These are phyloP conservation scores for Pandemis heparana DNA, from an alignment of 2,888 invertebrate species.

Conservation along the genomic window DNA sequence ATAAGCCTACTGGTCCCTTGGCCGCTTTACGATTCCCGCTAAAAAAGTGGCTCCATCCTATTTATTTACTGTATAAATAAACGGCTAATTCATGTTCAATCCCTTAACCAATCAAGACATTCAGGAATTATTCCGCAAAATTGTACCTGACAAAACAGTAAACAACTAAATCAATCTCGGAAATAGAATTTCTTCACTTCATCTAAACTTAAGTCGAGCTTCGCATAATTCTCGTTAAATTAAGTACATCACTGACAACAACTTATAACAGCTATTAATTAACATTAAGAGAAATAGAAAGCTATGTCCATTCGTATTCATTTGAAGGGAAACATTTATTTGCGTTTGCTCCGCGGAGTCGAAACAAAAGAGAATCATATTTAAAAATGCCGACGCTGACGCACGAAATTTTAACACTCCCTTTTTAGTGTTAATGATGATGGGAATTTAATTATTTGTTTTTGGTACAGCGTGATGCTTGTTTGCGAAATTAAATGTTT, in stretches of 20 bases:
- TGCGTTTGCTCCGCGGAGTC: slow-evolving; percentile 50
- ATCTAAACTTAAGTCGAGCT: slow-evolving; percentile 22
- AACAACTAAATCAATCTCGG: slow-evolving; percentile 3
- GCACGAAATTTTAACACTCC: slow-evolving; percentile 22
- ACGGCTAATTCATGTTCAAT: neutral
- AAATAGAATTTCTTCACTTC: slow-evolving; percentile 18
- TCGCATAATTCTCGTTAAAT: slow-evolving; percentile 44
- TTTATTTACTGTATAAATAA: neutral
- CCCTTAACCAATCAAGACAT: neutral
- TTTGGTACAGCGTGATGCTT: neutral
- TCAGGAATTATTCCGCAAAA: neutral
- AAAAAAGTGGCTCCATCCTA: too few species aligned
- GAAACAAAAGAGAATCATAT: slow-evolving; percentile 51
- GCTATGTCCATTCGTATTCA: slow-evolving; percentile 39
- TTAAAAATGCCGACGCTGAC: slow-evolving; percentile 42
- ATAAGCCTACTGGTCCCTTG: too few species aligned
- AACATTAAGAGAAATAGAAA: slow-evolving; percentile 37
- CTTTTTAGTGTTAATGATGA: slow-evolving; percentile 25
- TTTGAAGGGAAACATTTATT: slow-evolving; percentile 56
- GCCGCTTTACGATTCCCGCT: too few species aligned
- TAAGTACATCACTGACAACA: slow-evolving; percentile 55
- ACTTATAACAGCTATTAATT: slow-evolving; percentile 58
- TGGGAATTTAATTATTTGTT: slow-evolving; percentile 13
- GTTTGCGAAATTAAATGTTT: neutral
- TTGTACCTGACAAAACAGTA: neutral